phyloP scores from a whole-genome alignment of 2,797 vertebrate genomes.

The Gambelia wislizenii region DNA sequence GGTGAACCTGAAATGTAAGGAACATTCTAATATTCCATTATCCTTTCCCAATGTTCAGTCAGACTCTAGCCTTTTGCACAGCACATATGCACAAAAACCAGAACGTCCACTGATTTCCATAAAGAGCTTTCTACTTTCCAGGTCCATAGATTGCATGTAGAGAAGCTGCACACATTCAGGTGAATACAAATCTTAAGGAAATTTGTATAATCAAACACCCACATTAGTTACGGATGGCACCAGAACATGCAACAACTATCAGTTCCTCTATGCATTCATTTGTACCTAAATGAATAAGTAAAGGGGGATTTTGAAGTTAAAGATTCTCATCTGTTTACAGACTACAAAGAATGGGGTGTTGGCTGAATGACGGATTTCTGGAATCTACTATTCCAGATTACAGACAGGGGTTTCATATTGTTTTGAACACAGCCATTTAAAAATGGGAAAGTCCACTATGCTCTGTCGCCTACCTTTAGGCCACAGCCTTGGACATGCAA shows the following conservation, averaged over 20 bases:
- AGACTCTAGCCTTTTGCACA: background rate
- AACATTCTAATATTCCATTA: too few relatives aligned
- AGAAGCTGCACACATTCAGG: background rate
- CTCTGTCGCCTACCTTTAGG: too few relatives aligned
- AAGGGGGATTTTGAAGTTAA: background rate
- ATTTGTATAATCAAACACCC: background rate
- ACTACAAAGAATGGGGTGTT: too few relatives aligned
- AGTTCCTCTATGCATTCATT: background rate
- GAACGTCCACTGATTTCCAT: background rate
- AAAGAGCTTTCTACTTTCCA: background rate
- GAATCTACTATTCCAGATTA: background rate
- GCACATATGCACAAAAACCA: background rate
- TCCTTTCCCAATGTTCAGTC: too few relatives aligned
- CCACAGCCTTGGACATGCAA: too few relatives aligned
- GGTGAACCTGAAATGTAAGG: too few relatives aligned
- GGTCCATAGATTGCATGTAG: background rate
- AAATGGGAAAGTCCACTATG: too few relatives aligned
- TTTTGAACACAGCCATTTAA: too few relatives aligned
- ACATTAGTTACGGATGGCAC: too few relatives aligned
- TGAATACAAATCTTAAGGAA: background rate
- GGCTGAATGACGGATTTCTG: background rate
- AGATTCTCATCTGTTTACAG: background rate
- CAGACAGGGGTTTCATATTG: background rate
- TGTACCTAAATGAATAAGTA: background rate
- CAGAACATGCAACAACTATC: background rate